Base-by-base conservation (phyloP, 2,888 invertebrate species). In the Hermaeophaga mercurialis region DNA sequence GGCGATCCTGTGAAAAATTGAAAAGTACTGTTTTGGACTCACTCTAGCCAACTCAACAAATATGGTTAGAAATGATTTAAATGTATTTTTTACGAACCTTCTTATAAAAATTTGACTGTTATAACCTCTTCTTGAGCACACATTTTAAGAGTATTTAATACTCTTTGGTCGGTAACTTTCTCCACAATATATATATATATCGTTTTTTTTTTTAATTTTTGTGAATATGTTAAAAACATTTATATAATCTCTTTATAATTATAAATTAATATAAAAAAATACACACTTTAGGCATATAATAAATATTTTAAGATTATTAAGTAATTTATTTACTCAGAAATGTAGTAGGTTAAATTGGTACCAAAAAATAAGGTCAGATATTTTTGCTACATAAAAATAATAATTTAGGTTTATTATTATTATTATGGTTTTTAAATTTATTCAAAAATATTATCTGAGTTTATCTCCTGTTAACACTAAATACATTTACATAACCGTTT, bases 121-220 rank as follows among this genome's bases (percentile, higher is more conserved):
- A 4, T 15, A 34, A 34, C 57, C 59, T 59, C 62, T 36, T 31
- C 61, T 70, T 69, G 69, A 69, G 69, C 68, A 70, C 64, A 67
- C 53, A 66, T 64, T 44, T 44, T 33, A 50, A 63, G 60, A 62
- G 65, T 62, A 63, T 59, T 58, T 56, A 52, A 59, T 53, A 58
- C 62, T 28, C 62, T 49, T 17, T 54, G 54, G 7, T 26, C 33
- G 52, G 52, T 52, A 52, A 52, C 52, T 52, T 38, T 43, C n/a
- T 44, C 52, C 52, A 52, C 52, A 44, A 43, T 43, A 41, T 50
- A 33, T 15, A 14, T 50, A 39, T 19, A 39, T 17, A 49, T 18
- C 19, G 8, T 28, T 36, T 36, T 47, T 41, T 19, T 41, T 14
- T 22, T 34, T 47, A 3, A 22, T 48, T 33, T 48, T 48, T 26